These are phyloP conservation scores for Pelodytes ibericus DNA, from an alignment of 2,797 vertebrate genomes.

Conservation along the genomic window DNA sequence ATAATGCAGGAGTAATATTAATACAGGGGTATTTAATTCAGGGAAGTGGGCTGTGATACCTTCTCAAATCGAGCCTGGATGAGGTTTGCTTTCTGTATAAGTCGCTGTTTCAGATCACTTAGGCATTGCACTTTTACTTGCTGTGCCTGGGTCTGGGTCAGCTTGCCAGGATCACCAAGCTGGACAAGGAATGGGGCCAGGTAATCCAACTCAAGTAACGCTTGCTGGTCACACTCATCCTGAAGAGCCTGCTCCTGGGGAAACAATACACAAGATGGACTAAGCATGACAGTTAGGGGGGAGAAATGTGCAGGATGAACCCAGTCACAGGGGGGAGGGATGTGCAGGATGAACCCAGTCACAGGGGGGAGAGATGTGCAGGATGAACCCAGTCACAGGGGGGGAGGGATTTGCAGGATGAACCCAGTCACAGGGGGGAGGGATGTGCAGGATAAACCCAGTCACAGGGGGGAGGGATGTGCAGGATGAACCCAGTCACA, in stretches of 20 bases:
- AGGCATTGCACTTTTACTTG: conserved; percentile 73
- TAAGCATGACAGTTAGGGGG: background rate
- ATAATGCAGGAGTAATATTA: no score
- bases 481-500: no score
- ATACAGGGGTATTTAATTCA: no score
- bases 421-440: no score
- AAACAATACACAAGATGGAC: background rate
- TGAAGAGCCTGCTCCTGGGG: conserved; percentile 64
- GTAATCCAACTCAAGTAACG: conserved; percentile 71
- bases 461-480: no score
- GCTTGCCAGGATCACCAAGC: conserved; percentile 61
- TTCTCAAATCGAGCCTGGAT: conserved; percentile 78
- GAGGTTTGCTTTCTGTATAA: conserved; percentile 73
- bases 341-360: no score
- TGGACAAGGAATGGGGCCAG: conserved; percentile 73
- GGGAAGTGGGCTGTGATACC: conserved; percentile 59
- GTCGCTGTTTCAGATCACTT: conserved; percentile 71
- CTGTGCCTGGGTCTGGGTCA: conserved; percentile 66
- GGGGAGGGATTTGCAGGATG: no score
- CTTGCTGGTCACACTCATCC: conserved; percentile 64
- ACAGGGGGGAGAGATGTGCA: no score
- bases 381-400: no score
- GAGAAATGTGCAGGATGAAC: background rate
- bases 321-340: no score
- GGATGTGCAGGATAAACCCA: no score